Evolutionary conservation across 92 coral and sea anemone genomes (phyloP).

Genomic region (Umimayanthus chanpuru): DNA sequence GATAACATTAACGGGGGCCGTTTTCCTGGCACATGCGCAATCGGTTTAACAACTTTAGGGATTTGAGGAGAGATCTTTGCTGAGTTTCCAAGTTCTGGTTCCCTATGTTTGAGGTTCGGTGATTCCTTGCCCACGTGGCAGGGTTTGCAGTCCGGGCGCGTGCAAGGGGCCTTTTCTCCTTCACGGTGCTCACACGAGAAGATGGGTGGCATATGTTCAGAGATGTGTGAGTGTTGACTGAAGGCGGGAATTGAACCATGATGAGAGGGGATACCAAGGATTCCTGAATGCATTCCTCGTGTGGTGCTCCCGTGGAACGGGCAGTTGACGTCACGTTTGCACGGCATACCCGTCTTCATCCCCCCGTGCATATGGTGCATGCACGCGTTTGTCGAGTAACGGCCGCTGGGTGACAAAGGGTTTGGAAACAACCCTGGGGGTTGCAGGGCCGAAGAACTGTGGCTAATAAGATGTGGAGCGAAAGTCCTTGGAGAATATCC

Average conservation of each 20-base stretch:
- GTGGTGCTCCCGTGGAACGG: slow-evolving; percentile 94
- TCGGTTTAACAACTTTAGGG: slow-evolving; percentile 87
- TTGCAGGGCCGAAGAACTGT: slow-evolving; percentile 66
- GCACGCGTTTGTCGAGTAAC: slow-evolving; percentile 75
- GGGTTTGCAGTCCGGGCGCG: slow-evolving; percentile 65
- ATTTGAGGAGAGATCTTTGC: slow-evolving; percentile 69
- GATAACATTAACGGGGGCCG: slow-evolving; percentile 88
- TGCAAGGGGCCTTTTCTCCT: slow-evolving; percentile 65
- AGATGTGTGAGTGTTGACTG: slow-evolving; percentile 64
- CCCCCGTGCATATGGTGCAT: slow-evolving; percentile 85
- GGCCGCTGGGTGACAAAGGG: slow-evolving; percentile 68
- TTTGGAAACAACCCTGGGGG: slow-evolving; percentile 70
- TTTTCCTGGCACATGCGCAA: slow-evolving; percentile 93
- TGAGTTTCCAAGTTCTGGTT: slow-evolving; percentile 42
- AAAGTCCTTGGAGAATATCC: slow-evolving; percentile 91
- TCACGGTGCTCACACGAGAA: slow-evolving; percentile 78
- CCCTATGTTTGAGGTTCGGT: slow-evolving; percentile 67
- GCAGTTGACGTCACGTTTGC: slow-evolving; percentile 94
- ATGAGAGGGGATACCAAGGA: slow-evolving; percentile 58
- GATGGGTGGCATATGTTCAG: slow-evolving; percentile 73
- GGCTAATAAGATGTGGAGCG: slow-evolving; percentile 95
- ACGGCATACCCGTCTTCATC: slow-evolving; percentile 73
- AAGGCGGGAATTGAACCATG: slow-evolving; percentile 59
- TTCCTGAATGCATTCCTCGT: slow-evolving; percentile 72
- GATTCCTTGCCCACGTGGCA: slow-evolving; percentile 65